Evolutionary conservation across 2,113 vertebrate species (phyloP).

Genomic region (Corythaixoides concolor): DNA sequence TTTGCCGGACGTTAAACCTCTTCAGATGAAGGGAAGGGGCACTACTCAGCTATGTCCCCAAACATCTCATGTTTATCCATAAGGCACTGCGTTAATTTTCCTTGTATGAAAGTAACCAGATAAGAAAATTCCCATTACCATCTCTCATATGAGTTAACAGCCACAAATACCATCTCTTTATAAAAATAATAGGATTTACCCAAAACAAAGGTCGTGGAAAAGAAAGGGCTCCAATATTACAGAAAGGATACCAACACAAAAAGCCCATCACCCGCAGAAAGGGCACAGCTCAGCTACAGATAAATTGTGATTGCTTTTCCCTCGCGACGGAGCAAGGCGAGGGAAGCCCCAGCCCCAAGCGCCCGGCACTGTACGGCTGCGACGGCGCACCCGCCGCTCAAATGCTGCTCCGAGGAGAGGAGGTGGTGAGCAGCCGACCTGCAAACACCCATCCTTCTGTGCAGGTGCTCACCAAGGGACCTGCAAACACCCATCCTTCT

Average conservation of each 20-base stretch:
- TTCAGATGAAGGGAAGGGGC: not conserved
- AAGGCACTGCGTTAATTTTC: not conserved
- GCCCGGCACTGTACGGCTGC: not conserved
- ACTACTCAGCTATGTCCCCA: not conserved
- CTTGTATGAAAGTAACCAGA: not conserved
- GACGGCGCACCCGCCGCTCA: not conserved
- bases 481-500: not conserved
- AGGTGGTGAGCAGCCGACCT: not conserved
- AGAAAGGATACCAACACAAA: not conserved
- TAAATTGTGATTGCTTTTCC: not conserved
- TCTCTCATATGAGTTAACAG: not conserved
- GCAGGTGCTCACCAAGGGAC: not conserved
- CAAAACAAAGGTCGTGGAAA: not conserved
- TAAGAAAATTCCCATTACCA: conserved; percentile 1
- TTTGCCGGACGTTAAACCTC: not conserved
- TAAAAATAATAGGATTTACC: not conserved
- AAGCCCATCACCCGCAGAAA: not conserved
- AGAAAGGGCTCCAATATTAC: not conserved
- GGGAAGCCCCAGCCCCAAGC: not conserved
- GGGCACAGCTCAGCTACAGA: not conserved
- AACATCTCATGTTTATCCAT: conserved; percentile 22
- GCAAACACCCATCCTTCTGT: not conserved
- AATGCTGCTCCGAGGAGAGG: not conserved
- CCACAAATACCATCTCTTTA: not conserved
- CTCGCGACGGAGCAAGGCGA: not conserved